Evolutionary conservation across 2,797 vertebrate species (phyloP), one percentile per base, ranked within the genome.

Genomic region (Agapornis canus): DNA sequence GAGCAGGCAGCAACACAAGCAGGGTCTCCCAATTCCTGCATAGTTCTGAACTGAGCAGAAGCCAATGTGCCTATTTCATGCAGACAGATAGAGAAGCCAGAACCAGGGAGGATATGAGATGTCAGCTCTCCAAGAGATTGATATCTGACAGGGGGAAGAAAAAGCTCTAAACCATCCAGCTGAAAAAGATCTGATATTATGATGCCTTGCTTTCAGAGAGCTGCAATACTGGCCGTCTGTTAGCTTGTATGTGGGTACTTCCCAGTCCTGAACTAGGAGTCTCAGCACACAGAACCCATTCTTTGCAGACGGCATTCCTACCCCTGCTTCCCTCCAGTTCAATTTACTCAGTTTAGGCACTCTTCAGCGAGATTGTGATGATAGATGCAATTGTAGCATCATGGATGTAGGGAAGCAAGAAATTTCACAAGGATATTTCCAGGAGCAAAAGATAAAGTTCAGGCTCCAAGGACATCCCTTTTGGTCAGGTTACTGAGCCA

Each of bases 51-150:
- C 11, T 3, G n/a, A 91, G 48, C 75, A 66, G 70, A 23, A 95
- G 64, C 31, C 68, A 45, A 65, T 4, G 6, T 37, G 26, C n/a
- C 68, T 61, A 7, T 42, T 49, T 86, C 11, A 15, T 26, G 29
- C 69, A 83, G 76, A 32, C 35, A 64, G 76, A 32, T n/a, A 64
- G 20, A 35, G 48, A 80, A 91, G 35, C 26, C 52, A 75, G 68
- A 90, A 61, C 37, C 72, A 65, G 51, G 52, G 22, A 91, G 37
- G 60, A 42, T 54, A 56, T 20, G 16, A 61, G 47, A 63, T 35
- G 54, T 42, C 85, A 88, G 49, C 27, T 72, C 69, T 69, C 15
- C 22, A 32, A 27, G 89, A 83, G 85, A 88, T 2, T 91, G 87
- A 54, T 72, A 37, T 69, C 49, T 94, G 89, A 75, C 23, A 20